Evolutionary conservation across 2,797 vertebrate species (phyloP).

Genomic region (Bradypodion pumilum): DNA sequence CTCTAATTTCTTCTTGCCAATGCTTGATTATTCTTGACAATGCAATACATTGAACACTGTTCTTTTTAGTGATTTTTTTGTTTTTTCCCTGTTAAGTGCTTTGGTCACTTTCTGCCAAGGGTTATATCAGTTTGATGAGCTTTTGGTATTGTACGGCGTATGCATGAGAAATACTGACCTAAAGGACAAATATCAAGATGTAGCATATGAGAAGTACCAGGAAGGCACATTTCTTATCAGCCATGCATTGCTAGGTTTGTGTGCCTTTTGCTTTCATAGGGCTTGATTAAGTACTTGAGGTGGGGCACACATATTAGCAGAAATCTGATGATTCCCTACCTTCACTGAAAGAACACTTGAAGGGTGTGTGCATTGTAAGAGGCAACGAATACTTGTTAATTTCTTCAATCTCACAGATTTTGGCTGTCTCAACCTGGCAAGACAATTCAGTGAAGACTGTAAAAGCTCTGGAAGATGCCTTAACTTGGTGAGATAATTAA

Average conservation of each 20-base stretch:
- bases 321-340: background rate
- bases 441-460: no score
- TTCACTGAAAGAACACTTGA: background rate
- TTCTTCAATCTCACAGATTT: no score
- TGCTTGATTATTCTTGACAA: conserved; percentile 63
- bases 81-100: background rate
- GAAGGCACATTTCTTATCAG: background rate
- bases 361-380: background rate
- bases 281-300: background rate
- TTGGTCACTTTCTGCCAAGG: background rate
- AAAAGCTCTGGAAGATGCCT: no score
- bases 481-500: no score
- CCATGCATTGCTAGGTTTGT: background rate
- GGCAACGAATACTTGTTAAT: no score
- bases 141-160: background rate
- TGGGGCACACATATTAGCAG: background rate
- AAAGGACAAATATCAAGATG: background rate
- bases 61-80: conserved; percentile 37
- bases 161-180: background rate
- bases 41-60: conserved; percentile 54
- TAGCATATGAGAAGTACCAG: background rate
- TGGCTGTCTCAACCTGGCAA: no score
- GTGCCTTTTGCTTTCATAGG: background rate
- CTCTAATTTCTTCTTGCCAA: conserved; percentile 65
- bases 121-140: background rate